These are phyloP conservation scores for Hyphantria cunea DNA, from an alignment of 1,140 invertebrate species.

Conservation along the genomic window DNA sequence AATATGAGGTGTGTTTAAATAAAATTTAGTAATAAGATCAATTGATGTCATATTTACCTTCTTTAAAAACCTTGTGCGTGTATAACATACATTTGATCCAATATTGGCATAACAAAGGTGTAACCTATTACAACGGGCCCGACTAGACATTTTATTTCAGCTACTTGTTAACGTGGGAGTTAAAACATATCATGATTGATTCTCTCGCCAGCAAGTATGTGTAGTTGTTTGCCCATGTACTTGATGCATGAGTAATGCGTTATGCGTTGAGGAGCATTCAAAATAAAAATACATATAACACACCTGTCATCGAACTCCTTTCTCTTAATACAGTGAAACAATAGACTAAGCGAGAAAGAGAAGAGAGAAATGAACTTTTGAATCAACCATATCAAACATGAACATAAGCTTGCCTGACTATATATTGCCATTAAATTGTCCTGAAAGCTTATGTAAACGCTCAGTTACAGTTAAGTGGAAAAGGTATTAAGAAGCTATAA, in stretches of 20 bases:
- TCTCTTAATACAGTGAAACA: no score
- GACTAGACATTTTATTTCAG: slow-evolving; percentile 56
- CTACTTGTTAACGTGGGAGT: slow-evolving; percentile 51
- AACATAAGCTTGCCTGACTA: no score
- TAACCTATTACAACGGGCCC: slow-evolving; percentile 33
- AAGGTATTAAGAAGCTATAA: no score
- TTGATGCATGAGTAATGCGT: slow-evolving; percentile 6
- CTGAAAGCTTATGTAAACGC: no score
- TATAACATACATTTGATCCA: slow-evolving; percentile 7
- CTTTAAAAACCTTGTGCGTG: no score
- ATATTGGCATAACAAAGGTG: slow-evolving; percentile 12
- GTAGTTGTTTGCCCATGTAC: slow-evolving; percentile 11
- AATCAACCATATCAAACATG: no score
- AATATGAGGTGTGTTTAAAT: neutral
- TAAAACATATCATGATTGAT: slow-evolving; percentile 48
- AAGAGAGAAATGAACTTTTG: no score
- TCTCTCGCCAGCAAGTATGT: slow-evolving; percentile 5
- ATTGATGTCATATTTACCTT: no score
- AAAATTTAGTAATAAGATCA: neutral
- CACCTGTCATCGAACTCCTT: no score
- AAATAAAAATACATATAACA: neutral
- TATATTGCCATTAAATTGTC: no score
- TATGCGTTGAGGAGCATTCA: neutral
- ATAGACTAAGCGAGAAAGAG: no score
- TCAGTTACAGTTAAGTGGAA: no score